phyloP scores from a whole-genome alignment of 2,888 invertebrate species.

The Papilio demoleus region DNA sequence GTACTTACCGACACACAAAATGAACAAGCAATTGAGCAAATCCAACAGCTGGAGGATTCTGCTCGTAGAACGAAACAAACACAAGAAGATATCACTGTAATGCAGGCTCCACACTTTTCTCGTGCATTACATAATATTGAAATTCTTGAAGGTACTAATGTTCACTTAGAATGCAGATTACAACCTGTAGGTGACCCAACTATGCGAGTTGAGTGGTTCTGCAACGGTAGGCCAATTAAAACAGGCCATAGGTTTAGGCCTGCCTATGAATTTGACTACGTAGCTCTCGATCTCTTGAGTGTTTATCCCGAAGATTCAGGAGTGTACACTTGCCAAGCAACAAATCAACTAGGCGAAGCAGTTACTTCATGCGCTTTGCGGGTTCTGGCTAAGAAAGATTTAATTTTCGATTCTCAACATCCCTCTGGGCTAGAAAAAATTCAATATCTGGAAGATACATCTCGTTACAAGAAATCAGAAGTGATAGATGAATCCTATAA shows the following conservation, averaged over 20 bases:
- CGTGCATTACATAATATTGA: slow-evolving; percentile 94
- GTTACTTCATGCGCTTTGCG: slow-evolving; percentile 95
- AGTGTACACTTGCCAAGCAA: slow-evolving; percentile 97
- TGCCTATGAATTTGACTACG: slow-evolving; percentile 98
- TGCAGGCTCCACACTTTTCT: slow-evolving; percentile 94
- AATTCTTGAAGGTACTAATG: slow-evolving; percentile 94
- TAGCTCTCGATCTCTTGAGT: slow-evolving; percentile 96
- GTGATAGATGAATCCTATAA: slow-evolving; percentile 92
- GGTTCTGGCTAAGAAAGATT: slow-evolving; percentile 94
- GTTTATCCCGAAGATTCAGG: slow-evolving; percentile 99
- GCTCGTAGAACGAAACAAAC: slow-evolving; percentile 87
- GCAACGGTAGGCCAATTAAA: slow-evolving; percentile 95
- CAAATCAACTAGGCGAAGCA: slow-evolving; percentile 97
- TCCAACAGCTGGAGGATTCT: slow-evolving; percentile 93
- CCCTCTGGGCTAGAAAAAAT: slow-evolving; percentile 96
- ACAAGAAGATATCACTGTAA: slow-evolving; percentile 91
- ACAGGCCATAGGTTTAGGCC: slow-evolving; percentile 97
- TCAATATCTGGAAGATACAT: slow-evolving; percentile 94
- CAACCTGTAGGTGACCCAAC: slow-evolving; percentile 96
- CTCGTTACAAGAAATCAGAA: slow-evolving; percentile 92
- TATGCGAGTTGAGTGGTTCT: slow-evolving; percentile 98
- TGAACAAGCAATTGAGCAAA: slow-evolving; percentile 95
- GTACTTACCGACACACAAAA: slow-evolving; percentile 95
- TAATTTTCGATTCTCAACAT: slow-evolving; percentile 94
- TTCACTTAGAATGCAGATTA: slow-evolving; percentile 95